Evolutionary conservation across 92 coral and sea anemone genomes (phyloP).

Genomic region (Umimayanthus kanabou): DNA sequence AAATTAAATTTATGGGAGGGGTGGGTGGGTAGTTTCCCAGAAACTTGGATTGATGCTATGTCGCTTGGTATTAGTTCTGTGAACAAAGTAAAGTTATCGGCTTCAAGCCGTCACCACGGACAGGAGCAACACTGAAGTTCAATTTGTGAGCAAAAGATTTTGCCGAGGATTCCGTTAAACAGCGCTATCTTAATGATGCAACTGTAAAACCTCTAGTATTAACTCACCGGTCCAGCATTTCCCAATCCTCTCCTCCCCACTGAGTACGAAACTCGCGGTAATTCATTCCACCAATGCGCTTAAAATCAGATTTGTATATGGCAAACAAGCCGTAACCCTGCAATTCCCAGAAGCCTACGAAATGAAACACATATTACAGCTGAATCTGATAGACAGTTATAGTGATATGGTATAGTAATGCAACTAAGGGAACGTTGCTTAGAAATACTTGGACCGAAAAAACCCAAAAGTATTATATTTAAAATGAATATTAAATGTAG

Average conservation of each 20-base stretch:
- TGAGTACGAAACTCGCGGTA: constrained; percentile 82
- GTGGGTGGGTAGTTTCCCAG: too few species aligned
- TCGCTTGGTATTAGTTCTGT: too few species aligned
- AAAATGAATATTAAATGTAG: not conserved
- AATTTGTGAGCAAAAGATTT: too few species aligned
- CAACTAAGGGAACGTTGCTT: not conserved
- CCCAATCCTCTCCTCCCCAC: constrained; percentile 99
- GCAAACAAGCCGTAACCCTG: constrained; percentile 97
- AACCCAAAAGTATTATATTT: not conserved
- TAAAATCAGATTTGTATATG: constrained; percentile 89
- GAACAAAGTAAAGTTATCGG: too few species aligned
- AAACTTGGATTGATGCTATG: too few species aligned
- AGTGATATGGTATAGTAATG: not conserved
- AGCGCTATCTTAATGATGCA: not conserved
- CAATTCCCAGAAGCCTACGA: constrained; percentile 93
- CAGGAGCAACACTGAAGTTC: too few species aligned
- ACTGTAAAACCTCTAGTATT: not conserved
- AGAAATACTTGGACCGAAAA: not conserved
- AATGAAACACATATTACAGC: not conserved
- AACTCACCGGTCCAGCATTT: constrained; percentile 93
- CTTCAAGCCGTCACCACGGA: too few species aligned
- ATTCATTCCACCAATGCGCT: constrained; percentile 96
- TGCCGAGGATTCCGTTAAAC: too few species aligned
- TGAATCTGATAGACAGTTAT: not conserved
- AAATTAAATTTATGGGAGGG: too few species aligned